Evolutionary conservation across 1,140 invertebrate species (phyloP).

Genomic region (Steinernema feltiae): DNA sequence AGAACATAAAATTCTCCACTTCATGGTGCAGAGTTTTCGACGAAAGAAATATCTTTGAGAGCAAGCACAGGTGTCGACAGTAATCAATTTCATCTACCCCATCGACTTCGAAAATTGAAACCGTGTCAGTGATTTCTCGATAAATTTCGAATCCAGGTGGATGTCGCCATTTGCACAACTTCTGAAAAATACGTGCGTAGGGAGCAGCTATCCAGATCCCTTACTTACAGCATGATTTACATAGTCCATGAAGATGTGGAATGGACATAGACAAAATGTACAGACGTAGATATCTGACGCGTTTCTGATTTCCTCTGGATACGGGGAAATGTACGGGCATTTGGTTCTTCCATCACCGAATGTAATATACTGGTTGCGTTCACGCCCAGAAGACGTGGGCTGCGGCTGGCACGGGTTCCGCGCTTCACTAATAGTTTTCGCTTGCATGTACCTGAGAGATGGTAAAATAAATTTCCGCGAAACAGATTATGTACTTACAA

Average conservation of each 20-base stretch:
- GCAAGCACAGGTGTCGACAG: slow-evolving; percentile 89
- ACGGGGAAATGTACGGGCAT: slow-evolving; percentile 22
- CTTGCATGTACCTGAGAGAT: neutral
- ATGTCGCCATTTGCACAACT: slow-evolving; percentile 84
- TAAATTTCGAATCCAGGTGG: slow-evolving; percentile 99
- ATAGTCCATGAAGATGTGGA: slow-evolving; percentile 26
- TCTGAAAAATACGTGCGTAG: slow-evolving; percentile 48
- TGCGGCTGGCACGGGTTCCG: neutral
- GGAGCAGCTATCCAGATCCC: slow-evolving; percentile 16
- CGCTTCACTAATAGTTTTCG: neutral
- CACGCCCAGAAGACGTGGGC: neutral
- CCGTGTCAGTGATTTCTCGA: slow-evolving; percentile 71
- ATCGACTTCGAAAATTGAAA: slow-evolving; percentile 98
- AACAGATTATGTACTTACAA: slow-evolving; percentile 22
- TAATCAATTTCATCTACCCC: slow-evolving; percentile 75
- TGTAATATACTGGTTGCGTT: slow-evolving; percentile 17
- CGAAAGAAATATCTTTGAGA: slow-evolving; percentile 94
- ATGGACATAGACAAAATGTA: slow-evolving; percentile 38
- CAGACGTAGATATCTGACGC: slow-evolving; percentile 37
- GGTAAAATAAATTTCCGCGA: slow-evolving; percentile 3
- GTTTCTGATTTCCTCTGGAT: slow-evolving; percentile 32
- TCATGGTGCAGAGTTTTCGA: slow-evolving; percentile 98
- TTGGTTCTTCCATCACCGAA: neutral
- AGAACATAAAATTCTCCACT: slow-evolving; percentile 97
- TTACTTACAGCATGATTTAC: slow-evolving; percentile 37